These are phyloP conservation scores for Caranx melampygus DNA, from an alignment of 2,113 vertebrate species.

Conservation along the genomic window DNA sequence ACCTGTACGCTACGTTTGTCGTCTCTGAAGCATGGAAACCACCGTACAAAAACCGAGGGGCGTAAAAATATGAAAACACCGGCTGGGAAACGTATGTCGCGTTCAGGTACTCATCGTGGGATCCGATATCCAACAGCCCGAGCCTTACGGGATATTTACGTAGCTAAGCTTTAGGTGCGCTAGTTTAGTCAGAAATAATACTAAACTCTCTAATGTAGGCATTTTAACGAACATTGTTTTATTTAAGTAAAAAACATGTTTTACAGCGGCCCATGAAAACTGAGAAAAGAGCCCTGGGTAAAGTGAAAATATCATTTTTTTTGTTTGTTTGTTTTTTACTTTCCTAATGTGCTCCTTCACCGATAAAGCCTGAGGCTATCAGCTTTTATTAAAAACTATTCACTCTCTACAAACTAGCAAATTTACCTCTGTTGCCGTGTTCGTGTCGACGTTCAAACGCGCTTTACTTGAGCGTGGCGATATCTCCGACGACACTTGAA, in stretches of 20 bases:
- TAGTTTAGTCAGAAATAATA: not conserved
- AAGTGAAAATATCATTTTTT: not conserved
- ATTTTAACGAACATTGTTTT: not conserved
- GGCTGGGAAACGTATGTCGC: constrained; percentile 63
- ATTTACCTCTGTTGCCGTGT: not conserved
- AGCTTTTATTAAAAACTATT: not conserved
- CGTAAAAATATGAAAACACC: constrained; percentile 69
- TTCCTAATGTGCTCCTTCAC: fast-evolving
- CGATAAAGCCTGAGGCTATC: not conserved
- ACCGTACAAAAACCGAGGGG: constrained; percentile 52
- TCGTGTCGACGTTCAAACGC: not conserved
- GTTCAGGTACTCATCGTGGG: constrained; percentile 47
- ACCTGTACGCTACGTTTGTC: constrained; percentile 78
- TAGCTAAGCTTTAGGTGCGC: too few species aligned
- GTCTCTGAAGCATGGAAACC: constrained; percentile 79
- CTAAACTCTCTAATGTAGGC: fast-evolving
- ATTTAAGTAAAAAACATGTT: not conserved
- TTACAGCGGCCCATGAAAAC: not conserved
- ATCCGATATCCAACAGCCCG: fast-evolving
- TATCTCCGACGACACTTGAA: constrained; percentile 11
- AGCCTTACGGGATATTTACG: not conserved
- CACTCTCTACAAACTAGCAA: fast-evolving
- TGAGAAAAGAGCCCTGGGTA: not conserved
- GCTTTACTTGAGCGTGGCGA: fast-evolving
- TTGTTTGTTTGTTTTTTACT: not conserved